Conservation (phyloP, 2,113 vertebrate genomes). For the Psilopsiagon aurifrons region DNA sequence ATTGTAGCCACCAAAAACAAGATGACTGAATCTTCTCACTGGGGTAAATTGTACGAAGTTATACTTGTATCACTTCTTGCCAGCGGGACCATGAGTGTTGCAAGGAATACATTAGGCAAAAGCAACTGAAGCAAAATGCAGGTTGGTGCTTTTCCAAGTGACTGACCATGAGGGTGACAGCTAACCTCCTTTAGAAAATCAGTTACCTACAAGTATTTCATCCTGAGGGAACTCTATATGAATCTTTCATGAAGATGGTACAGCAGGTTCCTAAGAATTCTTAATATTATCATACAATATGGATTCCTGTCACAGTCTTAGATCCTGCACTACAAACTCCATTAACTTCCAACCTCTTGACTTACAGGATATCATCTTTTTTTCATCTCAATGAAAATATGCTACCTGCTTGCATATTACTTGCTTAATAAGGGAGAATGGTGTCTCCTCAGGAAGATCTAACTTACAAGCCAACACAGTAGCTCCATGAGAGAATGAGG, state of each 20-base stretch:
- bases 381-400: not conserved
- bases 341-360: not conserved
- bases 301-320: not conserved
- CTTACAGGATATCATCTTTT: not conserved
- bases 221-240: slow-evolving; percentile 1
- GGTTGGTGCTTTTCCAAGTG: slow-evolving; percentile 22
- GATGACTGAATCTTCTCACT: not conserved
- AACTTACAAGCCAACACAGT: not conserved
- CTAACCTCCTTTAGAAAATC: not conserved
- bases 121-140: not conserved
- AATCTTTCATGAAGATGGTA: slow-evolving; percentile 3
- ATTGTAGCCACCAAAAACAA: not conserved
- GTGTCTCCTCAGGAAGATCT: not conserved
- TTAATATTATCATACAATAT: not conserved
- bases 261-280: not conserved
- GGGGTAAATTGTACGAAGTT: not conserved
- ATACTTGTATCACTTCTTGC: not conserved
- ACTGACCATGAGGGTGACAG: not conserved
- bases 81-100: not conserved
- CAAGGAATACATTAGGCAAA: not conserved
- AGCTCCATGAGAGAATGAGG: not conserved
- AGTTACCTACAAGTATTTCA: not conserved
- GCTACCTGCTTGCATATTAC: not conserved
- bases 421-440: not conserved
- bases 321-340: not conserved